A percentile compares a stretch with the other conserved stretches of the same genome.
Evolutionary conservation across 2,113 vertebrate species (phyloP).

Genomic region (Lanius collurio): DNA sequence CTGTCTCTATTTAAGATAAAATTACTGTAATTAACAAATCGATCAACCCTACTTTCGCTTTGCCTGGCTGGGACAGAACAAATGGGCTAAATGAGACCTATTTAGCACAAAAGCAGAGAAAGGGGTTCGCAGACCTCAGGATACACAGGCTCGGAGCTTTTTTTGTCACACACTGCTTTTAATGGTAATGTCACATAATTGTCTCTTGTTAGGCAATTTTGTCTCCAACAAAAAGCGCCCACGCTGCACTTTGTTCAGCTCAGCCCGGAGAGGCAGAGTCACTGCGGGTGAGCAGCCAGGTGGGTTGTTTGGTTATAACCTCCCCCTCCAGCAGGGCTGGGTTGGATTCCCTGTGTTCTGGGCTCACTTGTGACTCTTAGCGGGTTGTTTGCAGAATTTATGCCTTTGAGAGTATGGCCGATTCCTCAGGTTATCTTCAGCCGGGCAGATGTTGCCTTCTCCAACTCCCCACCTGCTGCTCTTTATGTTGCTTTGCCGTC

Average conservation of each 20-base stretch:
- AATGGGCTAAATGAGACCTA: conserved; percentile 53
- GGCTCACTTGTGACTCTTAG: background rate
- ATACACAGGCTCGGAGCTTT: background rate
- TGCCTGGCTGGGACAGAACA: conserved; percentile 68
- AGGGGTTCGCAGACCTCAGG: background rate
- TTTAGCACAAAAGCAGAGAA: conserved; percentile 5
- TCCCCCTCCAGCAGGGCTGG: background rate
- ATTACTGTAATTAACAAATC: conserved; percentile 82
- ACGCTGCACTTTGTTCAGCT: background rate
- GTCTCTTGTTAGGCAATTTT: conserved; percentile 27
- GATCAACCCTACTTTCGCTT: conserved; percentile 62
- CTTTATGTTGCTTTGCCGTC: rapidly evolving
- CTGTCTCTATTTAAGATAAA: conserved; percentile 79
- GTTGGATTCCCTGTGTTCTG: background rate
- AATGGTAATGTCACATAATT: conserved; percentile 34
- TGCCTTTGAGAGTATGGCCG: background rate
- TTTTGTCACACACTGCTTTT: background rate
- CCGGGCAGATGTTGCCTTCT: background rate
- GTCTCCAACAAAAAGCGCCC: background rate
- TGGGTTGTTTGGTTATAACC: background rate
- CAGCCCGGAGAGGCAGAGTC: background rate
- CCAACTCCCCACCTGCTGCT: rapidly evolving
- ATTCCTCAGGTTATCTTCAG: background rate
- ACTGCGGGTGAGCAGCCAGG: background rate
- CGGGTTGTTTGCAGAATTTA: background rate